Base-by-base conservation (phyloP, 2,113 vertebrate species). In the Anolis sagrei region DNA sequence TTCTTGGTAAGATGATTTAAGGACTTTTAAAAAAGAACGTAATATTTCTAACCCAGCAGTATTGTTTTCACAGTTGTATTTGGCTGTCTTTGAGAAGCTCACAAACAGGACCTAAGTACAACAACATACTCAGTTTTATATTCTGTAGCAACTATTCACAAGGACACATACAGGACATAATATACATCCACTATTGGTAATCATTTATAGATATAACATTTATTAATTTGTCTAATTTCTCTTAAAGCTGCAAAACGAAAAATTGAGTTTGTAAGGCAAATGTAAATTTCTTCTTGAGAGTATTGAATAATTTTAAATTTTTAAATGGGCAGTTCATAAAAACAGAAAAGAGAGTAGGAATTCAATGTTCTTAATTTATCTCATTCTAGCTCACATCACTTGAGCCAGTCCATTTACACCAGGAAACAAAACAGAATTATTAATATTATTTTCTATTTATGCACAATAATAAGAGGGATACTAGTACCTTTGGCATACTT, bases 281-380 rank as follows among this genome's bases (percentile, higher is more conserved):
- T 49, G 73, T 74, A 23, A 83, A 89, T 19, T 91, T 49, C 81
- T 54, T 84, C 86, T 66, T 75, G 58, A 76, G 54, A 87, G 36
- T 44, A 7, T 14, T 86, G 58, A 23, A 13, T 76, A 78, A 87
- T 82, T 90, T 91, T 88, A 78, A 44, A 44, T 4, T 62, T 32
- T 25, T 54, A 34, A 78, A 61, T 36, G 51, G 54, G 5, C 49
- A 61, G n/a, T 29, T 69, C 68, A 70, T 34, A 36, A 34, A 64
- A 76, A 79, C 34, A 79, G 18, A 68, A 10, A 62, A 34, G 54
- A 62, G 34, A 39, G 19, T 10, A 19, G n/a, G 13, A 70, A 32
- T 13, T 7, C 13, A 16, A 18, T 39, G 1, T 36, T 2, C 14
- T 7, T 39, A 29, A 25, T 80, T 54, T 25, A 80, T 18, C 3